Evolutionary conservation across 2,113 vertebrate genomes (phyloP).

Genomic region (Progne subis): DNA sequence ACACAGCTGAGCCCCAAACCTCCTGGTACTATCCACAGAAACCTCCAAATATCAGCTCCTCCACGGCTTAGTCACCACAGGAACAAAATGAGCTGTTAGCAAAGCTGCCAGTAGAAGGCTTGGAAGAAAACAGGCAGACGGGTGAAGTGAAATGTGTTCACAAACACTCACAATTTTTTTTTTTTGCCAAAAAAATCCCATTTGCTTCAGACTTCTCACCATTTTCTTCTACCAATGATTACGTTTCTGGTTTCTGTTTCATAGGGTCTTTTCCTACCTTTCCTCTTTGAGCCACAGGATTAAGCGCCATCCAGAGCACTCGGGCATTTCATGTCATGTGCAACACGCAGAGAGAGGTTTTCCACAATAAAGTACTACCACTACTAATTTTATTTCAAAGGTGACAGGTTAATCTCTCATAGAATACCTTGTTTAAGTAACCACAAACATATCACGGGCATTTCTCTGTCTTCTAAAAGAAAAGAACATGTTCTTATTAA

Average conservation of each 20-base stretch:
- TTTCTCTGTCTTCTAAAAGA: background rate
- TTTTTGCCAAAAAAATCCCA: background rate
- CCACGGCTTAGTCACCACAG: background rate
- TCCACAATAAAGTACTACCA: background rate
- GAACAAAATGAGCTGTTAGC: background rate
- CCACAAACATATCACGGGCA: background rate
- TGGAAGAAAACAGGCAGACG: slow-evolving; percentile 5
- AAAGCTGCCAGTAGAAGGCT: background rate
- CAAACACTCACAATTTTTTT: background rate
- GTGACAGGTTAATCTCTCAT: background rate
- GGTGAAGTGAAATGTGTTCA: background rate
- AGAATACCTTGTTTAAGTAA: background rate
- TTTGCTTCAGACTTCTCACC: background rate
- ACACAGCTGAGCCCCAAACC: background rate
- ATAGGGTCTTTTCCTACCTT: background rate
- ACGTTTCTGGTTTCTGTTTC: background rate
- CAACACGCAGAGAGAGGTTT: background rate
- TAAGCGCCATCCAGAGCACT: background rate
- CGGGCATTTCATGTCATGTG: accelerated
- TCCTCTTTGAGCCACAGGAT: background rate
- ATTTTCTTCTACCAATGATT: background rate
- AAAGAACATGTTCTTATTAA: background rate
- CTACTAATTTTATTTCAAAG: background rate
- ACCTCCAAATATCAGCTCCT: background rate
- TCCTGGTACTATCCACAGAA: background rate